Percentiles rank a stretch among this genome's conserved stretches.
These are phyloP conservation scores for Caenorhabditis plicata DNA, from an alignment of 2,888 invertebrate genomes.

Conservation along the genomic window DNA sequence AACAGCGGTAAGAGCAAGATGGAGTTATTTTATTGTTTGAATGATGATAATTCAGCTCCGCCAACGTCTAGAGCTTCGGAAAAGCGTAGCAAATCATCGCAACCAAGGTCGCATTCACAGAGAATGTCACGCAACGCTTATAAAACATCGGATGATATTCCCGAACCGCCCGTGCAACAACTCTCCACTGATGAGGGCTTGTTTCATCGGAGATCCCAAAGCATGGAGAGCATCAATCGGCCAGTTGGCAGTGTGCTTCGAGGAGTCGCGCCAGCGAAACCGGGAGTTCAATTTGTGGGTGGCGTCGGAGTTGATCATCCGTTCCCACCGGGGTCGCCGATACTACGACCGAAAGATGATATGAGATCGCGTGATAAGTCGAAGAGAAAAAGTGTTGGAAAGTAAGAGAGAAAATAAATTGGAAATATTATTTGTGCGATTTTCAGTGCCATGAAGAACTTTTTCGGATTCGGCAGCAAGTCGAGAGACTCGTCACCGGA, in stretches of 20 bases:
- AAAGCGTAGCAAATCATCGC: conserved; percentile 31
- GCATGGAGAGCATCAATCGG: conserved; percentile 44
- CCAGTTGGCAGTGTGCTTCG: conserved; percentile 19
- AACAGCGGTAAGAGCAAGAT: conserved; percentile 57
- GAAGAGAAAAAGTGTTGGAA: conserved; percentile 44
- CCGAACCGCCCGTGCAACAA: conserved; percentile 1
- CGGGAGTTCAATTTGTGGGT: conserved; percentile 4
- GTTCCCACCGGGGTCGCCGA: conserved; percentile 33
- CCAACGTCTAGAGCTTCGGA: conserved; percentile 23
- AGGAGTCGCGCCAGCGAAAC: conserved; percentile 8
- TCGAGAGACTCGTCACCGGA: conserved; percentile 47
- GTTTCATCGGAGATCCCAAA: conserved; percentile 31
- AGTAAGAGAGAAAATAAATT: too few relatives aligned
- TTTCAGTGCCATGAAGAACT: conserved; percentile 43
- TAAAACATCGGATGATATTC: conserved; percentile 1
- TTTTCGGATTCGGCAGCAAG: conserved; percentile 46
- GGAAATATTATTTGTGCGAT: too few relatives aligned
- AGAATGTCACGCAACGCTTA: conserved; percentile 19
- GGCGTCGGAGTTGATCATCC: conserved; percentile 20
- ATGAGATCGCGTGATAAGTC: conserved; percentile 31
- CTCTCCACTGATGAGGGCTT: conserved; percentile 24
- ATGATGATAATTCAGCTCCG: conserved; percentile 6
- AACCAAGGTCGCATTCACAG: conserved; percentile 26
- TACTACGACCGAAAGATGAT: conserved; percentile 17
- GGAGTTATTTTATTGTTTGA: neutral